Base-by-base conservation (phyloP, 2,797 vertebrate genomes). In the Macropodus opercularis region DNA sequence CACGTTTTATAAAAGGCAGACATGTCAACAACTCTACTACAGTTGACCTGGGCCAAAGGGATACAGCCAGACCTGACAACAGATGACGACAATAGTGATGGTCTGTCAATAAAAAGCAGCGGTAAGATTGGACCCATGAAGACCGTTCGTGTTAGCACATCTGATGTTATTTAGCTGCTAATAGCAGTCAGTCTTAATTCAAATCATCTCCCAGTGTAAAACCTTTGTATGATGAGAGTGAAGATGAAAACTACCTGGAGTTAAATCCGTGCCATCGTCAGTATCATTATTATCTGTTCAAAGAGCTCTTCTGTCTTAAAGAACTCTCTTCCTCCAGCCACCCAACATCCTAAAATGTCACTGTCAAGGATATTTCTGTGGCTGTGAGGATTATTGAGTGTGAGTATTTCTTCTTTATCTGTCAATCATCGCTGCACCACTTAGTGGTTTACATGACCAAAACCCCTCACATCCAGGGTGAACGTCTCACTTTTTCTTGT, bases 401-500 rank as follows among this genome's bases (percentile, higher is more conserved):
- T n/a, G n/a, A n/a, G n/a, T n/a, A n/a, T n/a, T n/a, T n/a, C n/a
- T 29, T 43, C 21, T 18, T 35, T n/a, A 36, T 17, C 8, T 46
- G 21, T 18, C 11, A 5, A 10, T n/a, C 60, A 44, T 27, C 64
- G 34, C 43, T 2, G 6, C 1, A 35, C 8, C 9, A n/a, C 15
- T 36, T n/a, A 36, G 26, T 36, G 22, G 19, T 43, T 51, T 31
- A 21, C 14, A 36, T 36, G 38, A 32, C n/a, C n/a, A n/a, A n/a
- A n/a, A n/a, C n/a, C n/a, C n/a, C n/a, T n/a, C n/a, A n/a, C n/a
- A n/a, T n/a, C n/a, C n/a, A n/a, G n/a, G n/a, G n/a, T n/a, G n/a
- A n/a, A n/a, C n/a, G n/a, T n/a, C 36, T 94, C 95, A 97, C 89
- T 97, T 95, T 87, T 94, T 93, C 72, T 94, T 85, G 56, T 93